Evolutionary conservation across 1,140 invertebrate genomes (phyloP).

Genomic region (Holotrichia oblita): DNA sequence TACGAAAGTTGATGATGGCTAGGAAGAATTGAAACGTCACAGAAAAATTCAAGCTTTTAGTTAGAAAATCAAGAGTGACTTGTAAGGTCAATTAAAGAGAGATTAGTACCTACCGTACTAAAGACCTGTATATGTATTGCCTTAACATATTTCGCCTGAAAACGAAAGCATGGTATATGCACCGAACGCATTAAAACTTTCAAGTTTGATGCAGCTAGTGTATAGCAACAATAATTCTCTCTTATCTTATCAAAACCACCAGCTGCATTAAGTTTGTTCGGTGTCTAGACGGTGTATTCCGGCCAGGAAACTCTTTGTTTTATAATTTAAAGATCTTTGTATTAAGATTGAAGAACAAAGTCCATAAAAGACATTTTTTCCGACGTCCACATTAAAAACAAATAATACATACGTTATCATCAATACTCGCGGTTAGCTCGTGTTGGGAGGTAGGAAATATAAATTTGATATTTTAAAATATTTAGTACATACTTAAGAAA

Average conservation of each 20-base stretch:
- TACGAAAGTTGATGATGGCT: no score
- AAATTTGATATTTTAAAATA: neutral
- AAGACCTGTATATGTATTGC: no score
- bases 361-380: neutral
- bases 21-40: no score
- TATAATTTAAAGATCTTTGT: constrained; percentile 1
- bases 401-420: neutral
- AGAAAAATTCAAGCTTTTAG: no score
- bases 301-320: constrained; percentile 19
- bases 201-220: no score
- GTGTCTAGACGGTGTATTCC: constrained; percentile 16
- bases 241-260: constrained; percentile 16
- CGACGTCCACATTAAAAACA: neutral
- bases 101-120: no score
- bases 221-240: neutral
- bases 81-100: no score
- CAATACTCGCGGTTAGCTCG: neutral
- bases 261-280: constrained; percentile 1
- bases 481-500: no score
- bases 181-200: no score
- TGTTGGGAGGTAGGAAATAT: neutral
- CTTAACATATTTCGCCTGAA: no score
- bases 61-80: no score
- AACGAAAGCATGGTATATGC: no score
- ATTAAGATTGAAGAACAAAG: neutral